Evolutionary conservation across 2,113 vertebrate genomes (phyloP), one percentile per base, ranked within the genome.

Genomic region (Synchiropus splendidus): DNA sequence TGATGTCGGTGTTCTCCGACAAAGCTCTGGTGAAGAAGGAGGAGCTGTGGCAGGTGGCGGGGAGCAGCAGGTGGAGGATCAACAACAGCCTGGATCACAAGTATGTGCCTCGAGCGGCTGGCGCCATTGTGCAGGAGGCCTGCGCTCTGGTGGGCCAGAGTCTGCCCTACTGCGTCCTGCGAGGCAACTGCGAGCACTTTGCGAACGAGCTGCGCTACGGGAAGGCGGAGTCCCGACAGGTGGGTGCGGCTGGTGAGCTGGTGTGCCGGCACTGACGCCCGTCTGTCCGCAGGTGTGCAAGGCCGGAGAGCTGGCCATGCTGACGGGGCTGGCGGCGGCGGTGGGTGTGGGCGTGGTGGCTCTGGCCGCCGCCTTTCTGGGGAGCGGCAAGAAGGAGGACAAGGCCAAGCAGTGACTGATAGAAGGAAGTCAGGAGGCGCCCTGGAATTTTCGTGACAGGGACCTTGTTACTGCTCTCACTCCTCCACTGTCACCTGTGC

Each of bases 181-280:
- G 32, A 0, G 6, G 34, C 0, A 91, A 89, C 72, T 90, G 88
- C 30, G 88, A 90, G 47, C 81, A 88, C 64, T 89, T 92, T 64
- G 88, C 51, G 17, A 88, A 69, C 1, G 57, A 80, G 2, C 57
- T 91, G 42, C 81, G 88, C 53, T 91, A 89, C 0, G 87, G 85
- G 2, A 72, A 80, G 4, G 0, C 76, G 0, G 75, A 87, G 51
- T 89, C 86, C 8, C 83, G 83, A 2, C 90, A 91, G 89, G 90
- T 92, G 30, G 3, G 54, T 48, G 11, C 31, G 3, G 5, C 34
- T 13, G 3, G 13, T 16, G 14, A 4, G 8, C 35, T 36, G 9
- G 13, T 39, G 2, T 39, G 9, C 8, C 15, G 36, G 36, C 16
- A 38, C 4, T 8, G 21, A 27, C 8, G 21, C 4, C 21, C n/a